Evolutionary conservation across 2,797 vertebrate species (phyloP).

Genomic region (Chromobotia macracanthus): DNA sequence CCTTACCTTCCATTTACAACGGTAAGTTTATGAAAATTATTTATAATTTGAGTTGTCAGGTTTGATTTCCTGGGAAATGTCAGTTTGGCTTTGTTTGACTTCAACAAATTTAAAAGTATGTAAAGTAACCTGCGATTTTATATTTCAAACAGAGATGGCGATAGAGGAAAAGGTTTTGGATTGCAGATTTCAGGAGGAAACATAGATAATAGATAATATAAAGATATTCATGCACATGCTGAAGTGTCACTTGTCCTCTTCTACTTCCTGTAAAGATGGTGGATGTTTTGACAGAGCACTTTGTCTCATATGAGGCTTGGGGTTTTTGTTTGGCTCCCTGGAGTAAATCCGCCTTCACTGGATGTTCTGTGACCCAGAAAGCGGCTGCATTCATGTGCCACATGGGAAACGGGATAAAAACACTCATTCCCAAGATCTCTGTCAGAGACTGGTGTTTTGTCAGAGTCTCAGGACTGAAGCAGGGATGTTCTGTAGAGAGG

Average conservation of each 20-base stretch:
- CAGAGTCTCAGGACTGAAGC: slow-evolving; percentile 64
- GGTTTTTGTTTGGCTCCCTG: slow-evolving; percentile 76
- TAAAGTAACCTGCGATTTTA: too few relatives aligned
- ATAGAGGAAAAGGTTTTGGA: too few relatives aligned
- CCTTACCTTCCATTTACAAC: too few relatives aligned
- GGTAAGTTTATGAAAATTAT: too few relatives aligned
- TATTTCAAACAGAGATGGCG: too few relatives aligned
- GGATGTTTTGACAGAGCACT: slow-evolving; percentile 61
- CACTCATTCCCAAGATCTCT: slow-evolving; percentile 63
- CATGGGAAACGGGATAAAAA: slow-evolving; percentile 73
- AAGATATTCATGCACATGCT: not conserved
- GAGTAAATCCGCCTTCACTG: slow-evolving; percentile 76
- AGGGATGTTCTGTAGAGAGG: slow-evolving; percentile 74
- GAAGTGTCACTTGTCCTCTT: slow-evolving; percentile 5
- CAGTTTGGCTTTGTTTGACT: too few relatives aligned
- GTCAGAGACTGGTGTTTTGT: slow-evolving; percentile 40
- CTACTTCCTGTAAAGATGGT: slow-evolving; percentile 57
- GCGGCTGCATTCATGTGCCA: slow-evolving; percentile 72
- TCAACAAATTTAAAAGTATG: too few relatives aligned
- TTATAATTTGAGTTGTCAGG: too few relatives aligned
- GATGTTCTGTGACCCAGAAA: slow-evolving; percentile 80
- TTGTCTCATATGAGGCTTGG: slow-evolving; percentile 71
- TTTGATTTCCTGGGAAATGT: too few relatives aligned
- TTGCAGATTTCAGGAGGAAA: not conserved
- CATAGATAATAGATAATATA: not conserved